Conservation (phyloP, 2,113 vertebrate species). For the Plectropomus leopardus region DNA sequence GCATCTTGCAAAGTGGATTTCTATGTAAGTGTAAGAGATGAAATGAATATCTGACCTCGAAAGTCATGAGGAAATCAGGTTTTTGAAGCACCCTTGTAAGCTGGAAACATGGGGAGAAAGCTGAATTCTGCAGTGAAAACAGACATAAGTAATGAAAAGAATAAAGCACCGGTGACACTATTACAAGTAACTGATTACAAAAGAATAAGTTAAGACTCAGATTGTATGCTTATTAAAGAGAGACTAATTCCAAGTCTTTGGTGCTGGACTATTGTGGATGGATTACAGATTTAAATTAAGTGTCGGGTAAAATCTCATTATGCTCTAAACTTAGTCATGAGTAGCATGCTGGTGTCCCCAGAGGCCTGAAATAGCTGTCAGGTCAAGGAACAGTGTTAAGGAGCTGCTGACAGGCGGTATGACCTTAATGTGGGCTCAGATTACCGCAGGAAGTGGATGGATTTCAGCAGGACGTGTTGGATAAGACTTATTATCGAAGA, state of each 20-base stretch:
- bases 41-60: background rate
- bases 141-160: background rate
- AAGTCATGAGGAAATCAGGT: background rate
- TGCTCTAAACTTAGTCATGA: constrained; percentile 56
- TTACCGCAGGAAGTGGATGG: constrained; percentile 27
- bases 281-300: constrained; percentile 47
- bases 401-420: constrained; percentile 21
- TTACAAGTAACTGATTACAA: background rate
- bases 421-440: constrained; percentile 35
- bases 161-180: background rate
- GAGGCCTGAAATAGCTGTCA: constrained; percentile 53
- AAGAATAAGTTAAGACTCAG: too few relatives aligned
- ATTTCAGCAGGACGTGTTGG: constrained; percentile 11
- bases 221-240: background rate
- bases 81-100: background rate
- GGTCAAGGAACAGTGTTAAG: constrained; percentile 24
- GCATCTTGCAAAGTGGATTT: constrained; percentile 85
- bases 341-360: constrained; percentile 11
- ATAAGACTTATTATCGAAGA: background rate
- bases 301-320: constrained; percentile 57
- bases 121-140: background rate
- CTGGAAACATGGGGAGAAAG: background rate
- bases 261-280: constrained; percentile 7
- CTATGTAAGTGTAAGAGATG: constrained; percentile 76
- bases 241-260: background rate